Evolutionary conservation across 1,140 invertebrate species (phyloP), one percentile per base, ranked within the genome.

Genomic region (Bombus picipes): DNA sequence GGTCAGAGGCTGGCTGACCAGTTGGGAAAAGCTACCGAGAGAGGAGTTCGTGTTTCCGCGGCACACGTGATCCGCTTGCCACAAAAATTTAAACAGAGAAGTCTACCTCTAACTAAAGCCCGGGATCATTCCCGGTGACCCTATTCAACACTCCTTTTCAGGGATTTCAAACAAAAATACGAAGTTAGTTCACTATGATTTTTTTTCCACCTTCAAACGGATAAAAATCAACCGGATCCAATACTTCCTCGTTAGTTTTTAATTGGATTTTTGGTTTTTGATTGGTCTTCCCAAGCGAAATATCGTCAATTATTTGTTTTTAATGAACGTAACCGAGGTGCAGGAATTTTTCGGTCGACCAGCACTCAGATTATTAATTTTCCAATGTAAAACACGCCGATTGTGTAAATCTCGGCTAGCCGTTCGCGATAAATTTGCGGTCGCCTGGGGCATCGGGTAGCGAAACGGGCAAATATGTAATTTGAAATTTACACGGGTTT

Each of bases 1-100:
- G 47, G 47, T 53, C 47, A 53, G 47, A 53, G 1, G 47, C 39
- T n/a, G 43, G 81, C 15, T 34, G 43, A 15, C 62, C 47, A 59
- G 81, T 43, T 70, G n/a, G 47, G n/a, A 59, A 57, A 78, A 59
- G 47, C 82, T 39, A 22, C 10, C 10, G 34, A 32, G 57, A 53
- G 28, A 22, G 32, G 68, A 28, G 53, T 22, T 68, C 57, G 72
- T 75, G 62, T 82, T 82, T 74, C 43, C 72, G 12, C 32, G 72
- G 9, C 37, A 32, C 74, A 75, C 28, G 57, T n/a, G 57, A 41
- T 77, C 37, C 57, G 18, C 25, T 65, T 6, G 47, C 73, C 73
- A 65, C 73, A 70, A 78, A 83, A 77, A 83, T 83, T 83, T 47
- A 74, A 83, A 77, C 74, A 34, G 74, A 59, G 39, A 65, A 66